phyloP scores from a whole-genome alignment of 2,888 invertebrate genomes.

The Leptopterna dolabrata region DNA sequence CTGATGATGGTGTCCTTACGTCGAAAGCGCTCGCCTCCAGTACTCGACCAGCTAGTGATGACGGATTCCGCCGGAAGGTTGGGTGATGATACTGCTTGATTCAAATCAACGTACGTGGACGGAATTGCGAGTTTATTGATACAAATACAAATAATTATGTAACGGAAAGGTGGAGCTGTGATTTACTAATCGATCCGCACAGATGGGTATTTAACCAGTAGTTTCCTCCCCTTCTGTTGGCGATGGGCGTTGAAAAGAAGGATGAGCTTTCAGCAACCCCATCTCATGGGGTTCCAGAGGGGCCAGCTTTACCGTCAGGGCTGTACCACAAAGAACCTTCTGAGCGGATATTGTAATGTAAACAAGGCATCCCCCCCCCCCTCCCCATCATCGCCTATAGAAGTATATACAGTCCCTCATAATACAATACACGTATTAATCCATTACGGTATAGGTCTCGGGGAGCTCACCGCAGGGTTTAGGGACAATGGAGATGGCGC shows the following conservation, averaged over 20 bases:
- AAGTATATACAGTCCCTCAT: not conserved
- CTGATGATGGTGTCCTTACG: too few species aligned
- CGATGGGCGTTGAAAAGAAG: not conserved
- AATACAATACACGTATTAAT: not conserved
- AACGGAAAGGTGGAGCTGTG: too few species aligned
- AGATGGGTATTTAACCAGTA: not conserved
- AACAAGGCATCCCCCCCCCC: not conserved
- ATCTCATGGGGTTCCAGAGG: not conserved
- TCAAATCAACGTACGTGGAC: too few species aligned
- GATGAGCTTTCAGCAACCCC: not conserved
- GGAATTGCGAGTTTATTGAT: too few species aligned
- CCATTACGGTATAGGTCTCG: not conserved
- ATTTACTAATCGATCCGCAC: too few species aligned
- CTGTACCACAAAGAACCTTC: not conserved
- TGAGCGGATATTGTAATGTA: conserved; percentile 27
- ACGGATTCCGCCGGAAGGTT: too few species aligned
- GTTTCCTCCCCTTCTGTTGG: not conserved
- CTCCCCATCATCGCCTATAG: too few species aligned
- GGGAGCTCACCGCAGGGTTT: not conserved
- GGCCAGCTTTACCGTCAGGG: not conserved
- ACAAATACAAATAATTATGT: too few species aligned
- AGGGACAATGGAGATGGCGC: not conserved
- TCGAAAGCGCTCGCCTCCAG: too few species aligned
- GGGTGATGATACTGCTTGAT: too few species aligned
- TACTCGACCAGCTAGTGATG: too few species aligned